Base-by-base conservation (phyloP, 2,113 vertebrate genomes). In the Petaurus breviceps region DNA sequence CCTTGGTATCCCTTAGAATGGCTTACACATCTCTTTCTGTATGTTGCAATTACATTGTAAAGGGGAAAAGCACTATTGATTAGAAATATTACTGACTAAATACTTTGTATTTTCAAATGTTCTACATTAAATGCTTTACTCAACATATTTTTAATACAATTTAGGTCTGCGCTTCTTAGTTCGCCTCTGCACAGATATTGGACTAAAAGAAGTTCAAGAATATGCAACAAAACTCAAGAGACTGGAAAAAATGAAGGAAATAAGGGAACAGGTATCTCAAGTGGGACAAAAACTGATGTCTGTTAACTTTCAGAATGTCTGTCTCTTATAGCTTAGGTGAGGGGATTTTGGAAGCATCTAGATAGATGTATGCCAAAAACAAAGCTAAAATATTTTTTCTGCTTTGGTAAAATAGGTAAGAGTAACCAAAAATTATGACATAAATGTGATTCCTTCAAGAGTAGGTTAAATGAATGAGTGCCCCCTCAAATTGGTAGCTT, bases 231-330 rank as follows among this genome's bases (percentile, higher is more conserved):
- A 99, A 97, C 99, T 99, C 94, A 99, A 99, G 99, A 99, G 99
- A 98, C 98, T 99, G 93, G 99, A 99, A 98, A 99, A 99, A 99
- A 98, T 99, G 98, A 99, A 99, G 98, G 99, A 99, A 98, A 98
- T 99, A 93, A 99, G 98, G 98, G 99, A 99, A 90, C 99, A 99
- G 99, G 99, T 99, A 97, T 94, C 43, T 93, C 46, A 95, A n/a
- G 43, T 95, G 37, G 89, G 55, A 84, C 3, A 0, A 90, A 95
- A 98, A 84, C 93, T 97, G 3, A 91, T 97, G 16, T 94, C 77
- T 95, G 23, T 92, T 91, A 93, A 49, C 96, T 97, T 96, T 97
- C 90, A 95, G 93, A 97, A 92, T 90, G 43, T 97, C 92, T 94
- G 43, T 84, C 94, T 97, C 90, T n/a, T 96, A 0, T 96, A 96